Base-by-base conservation (phyloP, 2,888 invertebrate genomes). In the Drosophila meridiana region DNA sequence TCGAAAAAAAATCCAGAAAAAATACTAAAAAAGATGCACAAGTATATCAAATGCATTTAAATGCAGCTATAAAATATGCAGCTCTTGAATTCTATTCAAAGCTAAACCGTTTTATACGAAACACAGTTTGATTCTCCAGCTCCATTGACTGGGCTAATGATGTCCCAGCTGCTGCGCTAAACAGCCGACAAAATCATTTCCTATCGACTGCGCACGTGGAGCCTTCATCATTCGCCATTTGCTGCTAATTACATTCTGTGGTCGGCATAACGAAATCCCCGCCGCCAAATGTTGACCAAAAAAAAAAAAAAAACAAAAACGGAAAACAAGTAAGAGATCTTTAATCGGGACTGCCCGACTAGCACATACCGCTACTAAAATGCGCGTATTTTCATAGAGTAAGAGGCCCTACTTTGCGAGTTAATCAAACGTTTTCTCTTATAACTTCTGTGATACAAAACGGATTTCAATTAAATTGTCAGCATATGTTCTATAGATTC, bases 231-330 rank as follows among this genome's bases (percentile, higher is more conserved):
- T 52, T 82, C 76, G 70, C 74, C 89, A 83, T 86, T 88, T 86
- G 89, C 79, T 88, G 90, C 90, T 87, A 87, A 87, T 87, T 87
- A 87, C 89, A 86, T 90, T 87, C 73, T 90, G 90, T 82, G 90
- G 87, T 74, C 73, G 65, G 90, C 90, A 87, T 86, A 90, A 83
- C 89, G 3, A 88, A 90, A 88, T 83, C 82, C 77, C 71, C 48
- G 60, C 53, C 47, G 55, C 71, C 57, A 59, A 73, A 70, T 58
- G 56, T 11, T 30, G 28, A 26, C 52, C n/a, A 42, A 64, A 69
- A 79, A 34, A 58, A 53, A 28, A 28, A 36, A 1, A 30, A 30
- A 26, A 34, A 34, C 1, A 42, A 45, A 43, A 28, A 28, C 47
- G 14, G 32, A 45, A 43, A 28, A 28, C 47, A 28, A 26, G 11